Evolutionary conservation across 2,888 invertebrate genomes (phyloP), one percentile per base, ranked within the genome.

Genomic region (Muscina levida): DNA sequence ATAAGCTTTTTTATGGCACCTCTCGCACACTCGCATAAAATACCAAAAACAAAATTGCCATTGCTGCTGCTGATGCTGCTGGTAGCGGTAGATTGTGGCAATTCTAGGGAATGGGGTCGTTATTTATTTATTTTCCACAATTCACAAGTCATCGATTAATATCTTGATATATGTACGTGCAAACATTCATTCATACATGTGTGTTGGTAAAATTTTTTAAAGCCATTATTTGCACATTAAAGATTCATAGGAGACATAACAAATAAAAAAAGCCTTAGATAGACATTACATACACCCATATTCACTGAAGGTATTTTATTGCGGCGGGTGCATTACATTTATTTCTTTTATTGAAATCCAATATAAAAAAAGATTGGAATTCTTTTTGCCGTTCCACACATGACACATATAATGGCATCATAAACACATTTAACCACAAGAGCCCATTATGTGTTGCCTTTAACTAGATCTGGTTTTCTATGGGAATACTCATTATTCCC

Each of bases 101-200:
- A 53, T 3, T 31, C 3, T 31, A 8, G 11, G 22, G 5, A 17
- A 42, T 59, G 22, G 39, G 62, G 19, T 13, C 62, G 22, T 62
- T 42, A 39, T 5, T 39, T 22, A 8, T 15, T 22, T 22, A 42
- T 62, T 62, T 68, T 10, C 24, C 31, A 59, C 67, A 72, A 74
- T 68, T 67, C 57, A 68, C 39, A 68, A 68, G 37, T 68, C 68
- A 74, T 68, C 59, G 67, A 74, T 74, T 74, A 68, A 68, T 67
- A 51, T 56, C 44, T 31, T 31, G 31, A 31, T 31, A 31, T 31
- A n/a, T n/a, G n/a, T n/a, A n/a, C n/a, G n/a, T n/a, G n/a, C n/a
- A n/a, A n/a, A n/a, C n/a, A 31, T 31, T 31, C 31, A 8, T 31
- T 31, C 4, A 31, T n/a, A 31, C 8, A 8, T 8, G 8, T 8